A percentile compares a stretch with the other conserved stretches of the same genome.
These are phyloP conservation scores for Pogonognathellus flavescens DNA, from an alignment of 1,140 invertebrate species.

Conservation along the genomic window DNA sequence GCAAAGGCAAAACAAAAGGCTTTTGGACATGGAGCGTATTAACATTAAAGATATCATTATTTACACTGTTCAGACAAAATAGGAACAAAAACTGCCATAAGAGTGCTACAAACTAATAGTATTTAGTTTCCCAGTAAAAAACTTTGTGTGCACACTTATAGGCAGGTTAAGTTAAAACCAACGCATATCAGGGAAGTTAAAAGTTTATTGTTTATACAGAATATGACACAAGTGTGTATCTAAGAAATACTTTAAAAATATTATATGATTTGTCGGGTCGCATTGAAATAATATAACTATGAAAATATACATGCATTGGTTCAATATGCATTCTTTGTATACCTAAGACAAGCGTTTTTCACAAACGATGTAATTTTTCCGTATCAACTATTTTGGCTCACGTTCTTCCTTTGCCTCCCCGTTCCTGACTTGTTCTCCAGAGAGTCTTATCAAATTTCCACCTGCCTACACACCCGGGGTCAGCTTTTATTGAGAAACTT, in stretches of 20 bases:
- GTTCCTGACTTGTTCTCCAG: slow-evolving; percentile 10
- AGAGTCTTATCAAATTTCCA: slow-evolving; percentile 52
- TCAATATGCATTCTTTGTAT: slow-evolving; percentile 22
- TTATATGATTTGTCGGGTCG: no score
- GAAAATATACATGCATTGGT: background rate
- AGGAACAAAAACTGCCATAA: no score
- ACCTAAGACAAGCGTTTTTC: slow-evolving; percentile 26
- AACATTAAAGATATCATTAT: background rate
- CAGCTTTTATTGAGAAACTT: slow-evolving; percentile 54
- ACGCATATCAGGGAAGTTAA: no score
- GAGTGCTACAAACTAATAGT: no score
- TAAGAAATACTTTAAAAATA: no score
- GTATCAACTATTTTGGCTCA: slow-evolving; percentile 7
- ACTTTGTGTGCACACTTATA: no score
- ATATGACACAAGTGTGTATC: no score
- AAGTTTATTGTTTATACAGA: no score
- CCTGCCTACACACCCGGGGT: slow-evolving; percentile 44
- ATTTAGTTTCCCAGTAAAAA: no score
- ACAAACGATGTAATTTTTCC: slow-evolving; percentile 51
- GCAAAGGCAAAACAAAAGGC: background rate
- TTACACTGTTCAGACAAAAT: background rate
- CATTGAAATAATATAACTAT: no score
- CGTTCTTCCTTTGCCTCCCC: background rate
- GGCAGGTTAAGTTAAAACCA: no score
- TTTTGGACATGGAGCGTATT: background rate